These are phyloP conservation scores for Metopia argyrocephala DNA, from an alignment of 2,888 invertebrate genomes.

Conservation along the genomic window DNA sequence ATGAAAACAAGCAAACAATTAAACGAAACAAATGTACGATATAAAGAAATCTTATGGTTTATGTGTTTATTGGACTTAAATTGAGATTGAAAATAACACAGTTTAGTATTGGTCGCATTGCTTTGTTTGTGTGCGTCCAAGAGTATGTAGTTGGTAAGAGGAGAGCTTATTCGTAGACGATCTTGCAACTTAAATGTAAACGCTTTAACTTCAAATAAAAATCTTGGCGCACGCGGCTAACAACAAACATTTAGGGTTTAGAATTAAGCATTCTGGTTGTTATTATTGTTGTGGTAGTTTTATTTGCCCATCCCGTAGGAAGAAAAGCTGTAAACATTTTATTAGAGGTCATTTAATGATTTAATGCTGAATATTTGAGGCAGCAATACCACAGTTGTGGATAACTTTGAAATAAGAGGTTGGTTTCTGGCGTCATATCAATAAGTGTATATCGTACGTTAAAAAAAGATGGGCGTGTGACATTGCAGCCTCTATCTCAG, in stretches of 20 bases:
- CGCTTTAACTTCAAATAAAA: constrained; percentile 60
- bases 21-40: constrained; percentile 10
- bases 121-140: background rate
- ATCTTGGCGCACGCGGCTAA: constrained; percentile 64
- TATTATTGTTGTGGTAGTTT: background rate
- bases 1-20: constrained; percentile 7
- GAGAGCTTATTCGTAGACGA: constrained; percentile 22
- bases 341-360: constrained; percentile 59
- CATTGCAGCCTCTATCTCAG: constrained; percentile 77
- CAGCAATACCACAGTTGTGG: background rate
- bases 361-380: constrained; percentile 26
- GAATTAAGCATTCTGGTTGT: background rate
- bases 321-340: constrained; percentile 54
- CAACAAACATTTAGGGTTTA: constrained; percentile 56
- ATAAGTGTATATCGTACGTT: constrained; percentile 71
- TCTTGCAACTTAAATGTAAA: constrained; percentile 56
- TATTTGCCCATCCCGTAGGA: constrained; percentile 56
- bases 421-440: constrained; percentile 66
- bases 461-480: constrained; percentile 76
- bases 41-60: background rate
- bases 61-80: background rate
- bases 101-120: background rate
- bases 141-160: background rate
- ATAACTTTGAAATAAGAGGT: constrained; percentile 59
- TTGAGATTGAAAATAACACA: background rate